Base-by-base conservation (phyloP, 2,113 vertebrate species). In the Hemibagrus wyckioides region DNA sequence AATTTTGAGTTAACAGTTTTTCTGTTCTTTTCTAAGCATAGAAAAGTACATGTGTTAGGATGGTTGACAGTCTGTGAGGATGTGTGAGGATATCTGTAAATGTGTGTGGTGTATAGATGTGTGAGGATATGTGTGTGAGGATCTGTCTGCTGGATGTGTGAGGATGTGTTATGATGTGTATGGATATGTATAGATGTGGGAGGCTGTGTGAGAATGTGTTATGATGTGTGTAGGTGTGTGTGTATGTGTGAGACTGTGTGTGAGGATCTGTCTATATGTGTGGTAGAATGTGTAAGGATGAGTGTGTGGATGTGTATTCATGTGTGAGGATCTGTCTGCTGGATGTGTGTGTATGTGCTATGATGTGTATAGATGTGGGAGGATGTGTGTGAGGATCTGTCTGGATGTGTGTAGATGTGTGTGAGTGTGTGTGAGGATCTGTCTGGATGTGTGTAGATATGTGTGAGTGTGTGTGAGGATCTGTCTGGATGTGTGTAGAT, bases 361-460 rank as follows among this genome's bases (percentile, higher is more conserved):
- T 1, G 23, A 63, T n/a, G 63, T 65, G 21, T 30, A 13, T 30
- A 7, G 13, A 30, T 65, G 63, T 39, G 19, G n/a, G n/a, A n/a
- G n/a, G n/a, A n/a, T n/a, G n/a, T n/a, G n/a, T n/a, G n/a, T n/a
- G n/a, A n/a, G n/a, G n/a, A n/a, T n/a, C n/a, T 67, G 63, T n/a
- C n/a, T 13, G 63, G 13, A 67, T 39, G 67, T 39, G 67, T 71
- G 67, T 17, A 14, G 33, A 71, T 71, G 33, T 71, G 67, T 54
- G 79, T 57, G 79, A 30, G 30, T 80, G 79, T 4, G 21, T 80
- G 79, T n/a, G n/a, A n/a, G n/a, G n/a, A n/a, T n/a, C n/a, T n/a
- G 44, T 48, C 6, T 7, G 3, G 44, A 3, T 48, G 2, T 48
- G 9, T 48, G 44, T 7, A 8, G 44, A 48, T 48, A 8, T 48